A percentile compares a stretch with the other conserved stretches of the same genome.
Evolutionary conservation across 2,888 invertebrate species (phyloP).

Genomic region (Liposcelis brunnea): DNA sequence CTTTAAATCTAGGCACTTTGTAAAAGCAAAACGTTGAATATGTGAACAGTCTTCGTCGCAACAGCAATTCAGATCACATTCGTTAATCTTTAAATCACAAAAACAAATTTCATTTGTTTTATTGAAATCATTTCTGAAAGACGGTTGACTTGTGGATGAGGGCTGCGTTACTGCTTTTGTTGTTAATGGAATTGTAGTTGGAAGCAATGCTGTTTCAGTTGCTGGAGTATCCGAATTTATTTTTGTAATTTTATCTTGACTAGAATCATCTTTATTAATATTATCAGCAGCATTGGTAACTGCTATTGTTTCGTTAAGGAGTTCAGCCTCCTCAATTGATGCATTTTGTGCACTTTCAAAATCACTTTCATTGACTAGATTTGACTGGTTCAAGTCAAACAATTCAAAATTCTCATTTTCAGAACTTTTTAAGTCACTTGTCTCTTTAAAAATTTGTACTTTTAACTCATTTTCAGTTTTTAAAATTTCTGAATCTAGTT

Average conservation of each 20-base stretch:
- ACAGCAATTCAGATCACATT: slow-evolving; percentile 71
- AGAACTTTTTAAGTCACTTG: slow-evolving; percentile 9
- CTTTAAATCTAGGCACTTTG: slow-evolving; percentile 31
- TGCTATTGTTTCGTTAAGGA: too few relatives aligned
- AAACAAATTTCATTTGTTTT: background rate
- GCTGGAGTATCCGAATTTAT: background rate
- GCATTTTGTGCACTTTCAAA: too few relatives aligned
- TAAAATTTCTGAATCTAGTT: too few relatives aligned
- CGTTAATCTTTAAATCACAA: slow-evolving; percentile 28
- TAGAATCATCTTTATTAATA: background rate
- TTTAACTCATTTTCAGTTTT: too few relatives aligned
- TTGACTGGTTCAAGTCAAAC: too few relatives aligned
- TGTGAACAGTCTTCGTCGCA: slow-evolving; percentile 59
- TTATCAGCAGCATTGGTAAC: background rate
- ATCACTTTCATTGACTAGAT: too few relatives aligned
- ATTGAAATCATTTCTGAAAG: background rate
- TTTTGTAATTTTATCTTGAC: too few relatives aligned
- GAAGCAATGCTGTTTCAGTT: background rate
- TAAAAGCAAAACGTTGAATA: slow-evolving; percentile 40
- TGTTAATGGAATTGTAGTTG: slow-evolving; percentile 7
- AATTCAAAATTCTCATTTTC: too few relatives aligned
- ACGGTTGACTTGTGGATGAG: background rate
- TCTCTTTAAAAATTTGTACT: background rate
- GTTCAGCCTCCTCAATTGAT: too few relatives aligned
- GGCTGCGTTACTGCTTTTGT: slow-evolving; percentile 6